phyloP scores from a whole-genome alignment of 2,797 vertebrate species.

The Sebastolobus altivelis region DNA sequence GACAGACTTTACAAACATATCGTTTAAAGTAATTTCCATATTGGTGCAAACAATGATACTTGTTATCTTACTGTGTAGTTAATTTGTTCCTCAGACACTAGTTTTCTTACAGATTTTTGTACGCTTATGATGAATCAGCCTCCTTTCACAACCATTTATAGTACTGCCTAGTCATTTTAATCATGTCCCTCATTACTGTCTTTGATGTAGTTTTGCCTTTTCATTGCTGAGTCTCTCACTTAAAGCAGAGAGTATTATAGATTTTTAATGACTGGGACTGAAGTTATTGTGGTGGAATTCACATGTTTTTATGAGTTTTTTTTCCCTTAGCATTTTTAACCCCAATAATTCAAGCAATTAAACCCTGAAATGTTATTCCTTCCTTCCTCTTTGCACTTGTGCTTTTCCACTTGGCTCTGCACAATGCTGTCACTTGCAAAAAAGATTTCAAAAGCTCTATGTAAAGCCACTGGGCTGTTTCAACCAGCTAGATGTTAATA shows the following conservation, averaged over 20 bases:
- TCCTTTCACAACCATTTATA: not conserved
- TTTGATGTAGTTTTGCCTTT: not conserved
- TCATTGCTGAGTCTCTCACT: not conserved
- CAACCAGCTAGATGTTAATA: constrained; percentile 18
- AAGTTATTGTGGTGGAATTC: not conserved
- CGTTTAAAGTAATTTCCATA: not conserved
- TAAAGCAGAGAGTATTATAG: not conserved
- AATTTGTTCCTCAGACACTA: not conserved
- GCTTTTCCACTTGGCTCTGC: not conserved
- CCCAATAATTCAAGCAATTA: constrained; percentile 24
- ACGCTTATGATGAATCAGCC: not conserved
- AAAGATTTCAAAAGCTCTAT: not conserved
- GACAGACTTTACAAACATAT: not conserved
- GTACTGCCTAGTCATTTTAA: not conserved
- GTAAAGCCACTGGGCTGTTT: constrained; percentile 11
- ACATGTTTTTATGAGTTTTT: not conserved
- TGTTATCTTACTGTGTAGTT: not conserved
- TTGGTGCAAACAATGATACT: not conserved
- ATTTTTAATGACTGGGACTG: not conserved
- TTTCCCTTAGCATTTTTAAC: not conserved
- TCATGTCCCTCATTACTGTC: not conserved
- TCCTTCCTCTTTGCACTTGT: not conserved
- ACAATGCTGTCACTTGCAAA: constrained; percentile 15
- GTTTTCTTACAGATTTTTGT: not conserved
- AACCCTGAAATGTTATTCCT: constrained; percentile 51